phyloP scores from a whole-genome alignment of 2,888 invertebrate species.

The Orthosia gracilis region DNA sequence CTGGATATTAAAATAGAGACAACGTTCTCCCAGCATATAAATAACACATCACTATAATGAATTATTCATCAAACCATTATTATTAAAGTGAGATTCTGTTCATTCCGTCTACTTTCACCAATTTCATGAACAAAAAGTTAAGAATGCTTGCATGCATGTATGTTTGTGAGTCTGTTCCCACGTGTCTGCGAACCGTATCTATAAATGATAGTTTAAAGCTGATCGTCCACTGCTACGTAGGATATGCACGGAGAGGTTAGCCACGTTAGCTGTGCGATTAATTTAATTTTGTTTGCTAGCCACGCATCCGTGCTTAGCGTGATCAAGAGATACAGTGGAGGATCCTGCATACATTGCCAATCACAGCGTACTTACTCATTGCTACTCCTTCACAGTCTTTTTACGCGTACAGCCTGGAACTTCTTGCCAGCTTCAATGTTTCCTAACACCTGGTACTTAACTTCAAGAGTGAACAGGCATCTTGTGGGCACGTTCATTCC shows the following conservation, averaged over 20 bases:
- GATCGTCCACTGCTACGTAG: not conserved
- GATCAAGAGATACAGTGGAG: not conserved
- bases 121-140: slow-evolving; percentile 46
- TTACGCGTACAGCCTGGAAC: too few species aligned
- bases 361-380: not conserved
- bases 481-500: not conserved
- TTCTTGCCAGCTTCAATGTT: too few species aligned
- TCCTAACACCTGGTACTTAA: too few species aligned
- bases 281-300: not conserved
- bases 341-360: not conserved
- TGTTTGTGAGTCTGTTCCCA: slow-evolving; percentile 52
- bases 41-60: slow-evolving; percentile 37
- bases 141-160: slow-evolving; percentile 12
- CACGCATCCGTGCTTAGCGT: not conserved
- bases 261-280: not conserved
- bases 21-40: slow-evolving; percentile 4
- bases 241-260: not conserved
- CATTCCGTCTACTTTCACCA: slow-evolving; percentile 55
- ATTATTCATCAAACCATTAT: slow-evolving; percentile 52
- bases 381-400: too few species aligned
- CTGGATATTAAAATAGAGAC: too few species aligned
- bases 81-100: slow-evolving; percentile 54
- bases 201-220: slow-evolving; percentile 28
- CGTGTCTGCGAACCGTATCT: slow-evolving; percentile 29
- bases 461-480: not conserved